Percentiles rank a stretch among this genome's conserved stretches.
Evolutionary conservation across 2,888 invertebrate genomes (phyloP).

Genomic region (Acleris laterana): DNA sequence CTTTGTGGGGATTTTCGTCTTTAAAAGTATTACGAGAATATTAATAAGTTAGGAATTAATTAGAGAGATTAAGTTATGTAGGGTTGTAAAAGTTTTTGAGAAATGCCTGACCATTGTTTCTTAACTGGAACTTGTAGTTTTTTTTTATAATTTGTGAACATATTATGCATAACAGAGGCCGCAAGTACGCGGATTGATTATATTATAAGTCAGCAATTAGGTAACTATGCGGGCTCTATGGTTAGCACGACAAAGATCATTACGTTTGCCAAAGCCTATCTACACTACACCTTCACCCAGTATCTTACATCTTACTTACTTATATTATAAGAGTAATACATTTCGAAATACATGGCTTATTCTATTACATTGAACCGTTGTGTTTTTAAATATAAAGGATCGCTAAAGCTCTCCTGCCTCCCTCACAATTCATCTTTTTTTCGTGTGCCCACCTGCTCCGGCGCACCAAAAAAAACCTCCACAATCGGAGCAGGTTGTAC

Average conservation of each 20-base stretch:
- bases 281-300: too few species aligned
- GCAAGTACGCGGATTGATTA: too few species aligned
- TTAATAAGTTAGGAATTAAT: background rate
- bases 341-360: background rate
- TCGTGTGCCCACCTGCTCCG: conserved; percentile 62
- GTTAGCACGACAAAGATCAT: conserved; percentile 52
- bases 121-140: background rate
- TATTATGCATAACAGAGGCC: too few species aligned
- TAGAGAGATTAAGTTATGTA: too few species aligned
- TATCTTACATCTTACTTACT: too few species aligned
- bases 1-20: background rate
- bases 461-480: conserved; percentile 49
- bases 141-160: background rate
- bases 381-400: conserved; percentile 31
- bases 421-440: conserved; percentile 56
- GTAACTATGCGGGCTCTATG: conserved; percentile 41
- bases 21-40: background rate
- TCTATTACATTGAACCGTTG: background rate
- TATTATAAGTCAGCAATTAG: too few species aligned
- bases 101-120: background rate
- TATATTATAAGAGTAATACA: background rate
- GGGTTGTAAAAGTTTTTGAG: background rate
- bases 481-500: conserved; percentile 49
- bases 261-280: conserved; percentile 12
- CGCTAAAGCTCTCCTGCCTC: conserved; percentile 44